Percentiles rank a stretch among this genome's conserved stretches.
Evolutionary conservation across 2,113 vertebrate genomes (phyloP).

Genomic region (Laticauda colubrina): DNA sequence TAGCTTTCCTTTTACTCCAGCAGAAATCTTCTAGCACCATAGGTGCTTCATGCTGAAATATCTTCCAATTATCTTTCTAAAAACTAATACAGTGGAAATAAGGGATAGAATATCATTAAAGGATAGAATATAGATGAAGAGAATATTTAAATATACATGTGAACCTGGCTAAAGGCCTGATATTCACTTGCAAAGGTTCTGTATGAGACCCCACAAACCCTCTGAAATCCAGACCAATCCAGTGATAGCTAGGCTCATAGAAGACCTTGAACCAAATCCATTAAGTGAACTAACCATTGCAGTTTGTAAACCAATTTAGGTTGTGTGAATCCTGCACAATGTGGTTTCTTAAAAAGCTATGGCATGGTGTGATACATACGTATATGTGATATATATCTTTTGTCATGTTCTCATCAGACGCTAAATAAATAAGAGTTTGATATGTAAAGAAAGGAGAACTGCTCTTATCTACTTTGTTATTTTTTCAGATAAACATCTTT

Average conservation of each 20-base stretch:
- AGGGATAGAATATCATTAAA: neutral
- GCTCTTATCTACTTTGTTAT: neutral
- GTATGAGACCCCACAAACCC: neutral
- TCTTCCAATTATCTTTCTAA: neutral
- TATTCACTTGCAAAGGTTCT: neutral
- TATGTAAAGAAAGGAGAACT: neutral
- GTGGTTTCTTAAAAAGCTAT: neutral
- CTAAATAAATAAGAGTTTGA: neutral
- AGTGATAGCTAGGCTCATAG: neutral
- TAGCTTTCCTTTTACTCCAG: neutral
- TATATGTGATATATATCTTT: too few species aligned
- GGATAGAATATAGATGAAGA: neutral
- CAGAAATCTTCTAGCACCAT: neutral
- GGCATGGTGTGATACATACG: neutral
- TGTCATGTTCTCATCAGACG: neutral
- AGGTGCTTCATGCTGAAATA: neutral
- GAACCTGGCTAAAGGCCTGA: neutral
- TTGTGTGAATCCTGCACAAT: neutral
- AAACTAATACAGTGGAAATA: neutral
- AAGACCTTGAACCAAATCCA: neutral
- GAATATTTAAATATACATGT: neutral
- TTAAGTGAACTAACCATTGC: neutral
- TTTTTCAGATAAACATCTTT: neutral
- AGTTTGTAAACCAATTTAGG: neutral
- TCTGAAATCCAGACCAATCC: neutral